These are phyloP conservation scores for Urophycis tenuis DNA, from an alignment of 2,797 vertebrate genomes.

Conservation along the genomic window DNA sequence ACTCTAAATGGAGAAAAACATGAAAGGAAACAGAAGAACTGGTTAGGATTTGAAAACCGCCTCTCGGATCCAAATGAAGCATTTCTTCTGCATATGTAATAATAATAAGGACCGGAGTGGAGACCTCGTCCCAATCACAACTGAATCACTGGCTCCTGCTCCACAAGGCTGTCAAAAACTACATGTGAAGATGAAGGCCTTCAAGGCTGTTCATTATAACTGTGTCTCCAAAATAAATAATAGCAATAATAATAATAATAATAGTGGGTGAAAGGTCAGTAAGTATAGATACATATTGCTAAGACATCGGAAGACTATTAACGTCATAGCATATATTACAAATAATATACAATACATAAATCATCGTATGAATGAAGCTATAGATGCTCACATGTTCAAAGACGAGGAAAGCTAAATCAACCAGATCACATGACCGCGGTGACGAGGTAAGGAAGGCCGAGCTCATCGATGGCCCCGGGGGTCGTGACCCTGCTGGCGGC, in stretches of 20 bases:
- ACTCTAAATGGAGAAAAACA: slow-evolving; percentile 49
- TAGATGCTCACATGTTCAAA: slow-evolving; percentile 75
- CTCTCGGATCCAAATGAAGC: slow-evolving; percentile 70
- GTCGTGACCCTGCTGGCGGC: slow-evolving; percentile 19
- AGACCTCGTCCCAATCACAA: slow-evolving; percentile 7
- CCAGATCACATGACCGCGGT: slow-evolving; percentile 65
- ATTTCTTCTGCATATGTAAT: slow-evolving; percentile 37
- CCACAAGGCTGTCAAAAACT: slow-evolving; percentile 31
- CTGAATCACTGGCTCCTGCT: slow-evolving; percentile 36
- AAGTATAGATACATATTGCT: slow-evolving; percentile 38
- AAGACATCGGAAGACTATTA: slow-evolving; percentile 48
- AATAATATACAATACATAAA: slow-evolving; percentile 69
- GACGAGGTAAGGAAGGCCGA: slow-evolving; percentile 38
- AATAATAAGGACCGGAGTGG: slow-evolving; percentile 17
- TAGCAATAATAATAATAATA: slow-evolving; percentile 1
- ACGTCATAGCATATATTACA: slow-evolving; percentile 64
- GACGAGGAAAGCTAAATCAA: slow-evolving; percentile 65
- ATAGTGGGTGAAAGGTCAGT: slow-evolving; percentile 38
- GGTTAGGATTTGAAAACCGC: slow-evolving; percentile 59
- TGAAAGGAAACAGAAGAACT: slow-evolving; percentile 12
- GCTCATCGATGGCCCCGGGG: neutral
- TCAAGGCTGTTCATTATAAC: slow-evolving; percentile 29
- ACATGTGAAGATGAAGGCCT: slow-evolving; percentile 13
- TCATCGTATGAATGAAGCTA: slow-evolving; percentile 77
- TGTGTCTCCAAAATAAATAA: slow-evolving; percentile 25